Evolutionary conservation across 2,888 invertebrate species (phyloP).

Genomic region (Agriotes lineatus): DNA sequence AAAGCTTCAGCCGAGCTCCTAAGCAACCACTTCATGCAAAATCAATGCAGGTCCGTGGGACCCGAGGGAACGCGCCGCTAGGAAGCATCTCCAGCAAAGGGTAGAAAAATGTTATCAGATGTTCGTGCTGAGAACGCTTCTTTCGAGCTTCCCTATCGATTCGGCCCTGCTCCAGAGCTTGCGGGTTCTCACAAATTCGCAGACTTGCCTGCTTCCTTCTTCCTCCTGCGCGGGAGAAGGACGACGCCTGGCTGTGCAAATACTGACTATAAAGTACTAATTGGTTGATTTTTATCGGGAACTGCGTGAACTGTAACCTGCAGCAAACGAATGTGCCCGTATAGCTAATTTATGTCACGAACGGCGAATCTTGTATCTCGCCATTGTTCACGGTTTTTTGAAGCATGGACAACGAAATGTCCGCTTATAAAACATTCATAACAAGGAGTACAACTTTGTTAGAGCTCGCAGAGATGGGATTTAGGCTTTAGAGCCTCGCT

Average conservation of each 20-base stretch:
- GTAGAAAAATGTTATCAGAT: conserved; percentile 56
- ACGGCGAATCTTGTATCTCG: conserved; percentile 54
- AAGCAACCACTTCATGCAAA: background rate
- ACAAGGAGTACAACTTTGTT: background rate
- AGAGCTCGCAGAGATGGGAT: too few species aligned
- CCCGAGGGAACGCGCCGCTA: conserved; percentile 33
- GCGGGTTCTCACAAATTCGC: conserved; percentile 22
- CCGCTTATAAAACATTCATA: background rate
- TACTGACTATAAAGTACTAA: conserved; percentile 61
- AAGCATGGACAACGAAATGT: conserved; percentile 9
- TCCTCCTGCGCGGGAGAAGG: background rate
- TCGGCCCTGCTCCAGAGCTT: conserved; percentile 51
- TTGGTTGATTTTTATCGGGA: conserved; percentile 63
- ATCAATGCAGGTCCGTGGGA: conserved; percentile 28
- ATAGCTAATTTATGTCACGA: conserved; percentile 58
- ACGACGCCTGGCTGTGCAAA: background rate
- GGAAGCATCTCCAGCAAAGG: conserved; percentile 35
- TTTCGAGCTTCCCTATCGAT: conserved; percentile 56
- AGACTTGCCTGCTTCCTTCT: conserved; percentile 4
- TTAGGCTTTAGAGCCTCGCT: too few species aligned
- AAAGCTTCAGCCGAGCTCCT: background rate
- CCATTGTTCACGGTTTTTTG: conserved; percentile 52
- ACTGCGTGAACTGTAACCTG: conserved; percentile 63
- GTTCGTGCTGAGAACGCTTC: conserved; percentile 60
- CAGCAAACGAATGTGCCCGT: conserved; percentile 56